Base-by-base conservation (phyloP, 2,113 vertebrate species). In the Uria aalge region DNA sequence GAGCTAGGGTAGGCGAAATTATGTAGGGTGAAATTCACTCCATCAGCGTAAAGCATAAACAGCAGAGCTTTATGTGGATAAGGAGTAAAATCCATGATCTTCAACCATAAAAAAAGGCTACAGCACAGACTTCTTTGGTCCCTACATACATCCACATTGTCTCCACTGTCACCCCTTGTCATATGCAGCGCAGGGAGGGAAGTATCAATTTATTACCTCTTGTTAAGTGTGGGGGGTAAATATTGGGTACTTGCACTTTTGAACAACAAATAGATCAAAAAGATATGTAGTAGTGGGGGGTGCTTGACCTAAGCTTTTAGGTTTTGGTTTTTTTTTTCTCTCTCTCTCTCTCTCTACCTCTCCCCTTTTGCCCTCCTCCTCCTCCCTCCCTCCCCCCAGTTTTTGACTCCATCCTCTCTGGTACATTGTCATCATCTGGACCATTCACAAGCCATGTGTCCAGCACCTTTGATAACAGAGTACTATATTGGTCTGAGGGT, bases 1-100 rank as follows among this genome's bases (percentile, higher is more conserved):
- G 77, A 97, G 89, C 93, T 90, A 64, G 87, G 53, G 85, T 94
- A 95, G 84, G 91, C 7, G 0, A 94, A 95, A 96, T 97, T 95
- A 87, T 88, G 74, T 88, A 96, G 91, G 91, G 84, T 90, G 87
- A 96, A 96, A 97, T 95, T 92, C 91, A 90, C 34, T 92, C 78
- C 41, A 96, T 97, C 96, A 96, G 91, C 96, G 92, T 91, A 96
- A 97, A 97, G 83, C 57, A 89, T 60, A 85, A 96, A 94, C 71
- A 94, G 77, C 77, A 91, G 77, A 94, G 77, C 56, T 92, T 92
- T 82, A 72, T 87, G 38, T 88, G 87, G 47, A 43, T 90, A 72
- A 91, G 60, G 47, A 88, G 50, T 73, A 92, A 95, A 94, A 96
- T 69, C 76, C 48, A 83, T 47, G 17, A 38, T 79, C 60, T 91